Evolutionary conservation across 2,797 vertebrate genomes (phyloP).

Genomic region (Phoebastria nigripes): DNA sequence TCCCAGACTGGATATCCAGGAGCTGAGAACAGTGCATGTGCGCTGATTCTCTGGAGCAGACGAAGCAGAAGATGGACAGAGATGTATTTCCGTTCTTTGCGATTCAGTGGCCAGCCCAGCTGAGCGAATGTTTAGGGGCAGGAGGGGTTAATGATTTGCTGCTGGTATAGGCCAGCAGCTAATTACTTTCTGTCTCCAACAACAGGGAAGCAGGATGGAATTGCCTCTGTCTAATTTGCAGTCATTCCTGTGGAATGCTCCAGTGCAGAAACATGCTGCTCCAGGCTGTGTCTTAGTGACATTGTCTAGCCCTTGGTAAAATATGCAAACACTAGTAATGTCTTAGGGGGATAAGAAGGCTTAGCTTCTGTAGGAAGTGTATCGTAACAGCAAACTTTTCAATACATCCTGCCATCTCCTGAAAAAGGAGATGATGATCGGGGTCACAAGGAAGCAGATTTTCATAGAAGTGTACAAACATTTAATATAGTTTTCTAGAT

Average conservation of each 20-base stretch:
- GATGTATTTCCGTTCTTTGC: background rate
- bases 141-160: conserved; percentile 56
- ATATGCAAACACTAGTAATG: background rate
- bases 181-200: conserved; percentile 34
- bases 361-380: background rate
- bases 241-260: background rate
- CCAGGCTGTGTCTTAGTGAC: background rate
- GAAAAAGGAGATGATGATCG: background rate
- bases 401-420: background rate
- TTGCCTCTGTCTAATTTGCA: conserved; percentile 26
- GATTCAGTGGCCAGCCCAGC: conserved; percentile 11
- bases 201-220: conserved; percentile 17
- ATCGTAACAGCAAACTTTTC: background rate
- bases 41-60: background rate
- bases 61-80: background rate
- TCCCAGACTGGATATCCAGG: background rate
- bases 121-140: conserved; percentile 37
- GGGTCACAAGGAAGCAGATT: background rate
- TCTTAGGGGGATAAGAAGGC: background rate
- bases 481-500: background rate
- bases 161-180: conserved; percentile 38
- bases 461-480: background rate
- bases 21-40: accelerated
- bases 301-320: background rate
- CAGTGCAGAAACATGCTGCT: background rate